phyloP scores from a whole-genome alignment of 2,113 vertebrate species.

The Oophaga pumilio region DNA sequence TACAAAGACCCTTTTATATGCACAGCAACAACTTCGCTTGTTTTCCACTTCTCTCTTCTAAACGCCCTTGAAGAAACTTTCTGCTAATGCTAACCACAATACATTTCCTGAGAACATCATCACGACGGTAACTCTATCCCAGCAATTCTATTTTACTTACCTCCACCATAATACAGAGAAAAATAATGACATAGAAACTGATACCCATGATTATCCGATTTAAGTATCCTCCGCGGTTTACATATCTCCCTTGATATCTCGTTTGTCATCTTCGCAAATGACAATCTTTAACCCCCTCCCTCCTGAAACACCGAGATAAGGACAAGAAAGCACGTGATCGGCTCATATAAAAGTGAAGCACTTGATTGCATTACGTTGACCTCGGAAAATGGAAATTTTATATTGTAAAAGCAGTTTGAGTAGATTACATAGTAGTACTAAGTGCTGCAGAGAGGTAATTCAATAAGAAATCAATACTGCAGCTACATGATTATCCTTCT shows the following conservation, averaged over 20 bases:
- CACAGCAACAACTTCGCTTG: background rate
- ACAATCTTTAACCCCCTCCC: conserved; percentile 47
- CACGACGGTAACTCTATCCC: conserved; percentile 38
- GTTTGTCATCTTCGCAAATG: conserved; percentile 22
- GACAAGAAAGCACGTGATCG: conserved; percentile 76
- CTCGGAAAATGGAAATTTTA: conserved; percentile 86
- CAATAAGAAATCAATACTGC: conserved; percentile 81
- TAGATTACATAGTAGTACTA: conserved; percentile 84
- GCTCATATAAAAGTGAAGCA: conserved; percentile 61
- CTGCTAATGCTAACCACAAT: conserved; percentile 40
- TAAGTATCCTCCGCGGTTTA: conserved; percentile 36
- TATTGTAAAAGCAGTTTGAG: conserved; percentile 81
- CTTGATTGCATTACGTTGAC: conserved; percentile 82
- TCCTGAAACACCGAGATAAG: conserved; percentile 48
- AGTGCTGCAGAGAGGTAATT: conserved; percentile 79
- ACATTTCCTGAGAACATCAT: conserved; percentile 42
- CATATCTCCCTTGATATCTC: conserved; percentile 41
- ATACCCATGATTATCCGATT: conserved; percentile 37
- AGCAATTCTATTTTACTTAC: conserved; percentile 43
- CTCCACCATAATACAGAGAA: conserved; percentile 35
- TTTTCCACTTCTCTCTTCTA: background rate
- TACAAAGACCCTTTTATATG: background rate
- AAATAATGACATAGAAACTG: conserved; percentile 46
- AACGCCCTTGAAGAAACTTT: conserved; percentile 52
- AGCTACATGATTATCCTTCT: conserved; percentile 78